These are phyloP conservation scores for Clamator glandarius DNA, from an alignment of 2,797 vertebrate species.

Conservation along the genomic window DNA sequence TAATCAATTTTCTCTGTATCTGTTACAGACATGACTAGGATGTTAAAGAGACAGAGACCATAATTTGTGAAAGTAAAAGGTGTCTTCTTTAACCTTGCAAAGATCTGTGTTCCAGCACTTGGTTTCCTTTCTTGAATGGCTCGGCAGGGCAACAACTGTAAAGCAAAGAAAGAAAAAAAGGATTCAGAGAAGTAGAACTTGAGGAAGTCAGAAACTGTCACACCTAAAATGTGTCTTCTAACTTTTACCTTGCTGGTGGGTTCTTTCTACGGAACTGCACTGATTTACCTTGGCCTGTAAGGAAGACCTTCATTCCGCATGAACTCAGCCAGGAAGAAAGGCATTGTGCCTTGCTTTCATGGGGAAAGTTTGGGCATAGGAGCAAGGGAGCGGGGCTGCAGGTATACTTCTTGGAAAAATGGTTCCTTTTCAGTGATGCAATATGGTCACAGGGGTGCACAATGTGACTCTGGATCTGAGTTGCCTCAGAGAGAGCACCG, in stretches of 20 bases:
- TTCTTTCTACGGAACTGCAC: background rate
- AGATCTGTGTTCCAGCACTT: background rate
- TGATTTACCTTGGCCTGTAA: background rate
- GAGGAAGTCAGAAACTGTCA: background rate
- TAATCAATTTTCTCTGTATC: constrained; percentile 74
- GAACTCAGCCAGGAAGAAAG: background rate
- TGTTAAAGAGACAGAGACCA: constrained; percentile 54
- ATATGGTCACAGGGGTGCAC: background rate
- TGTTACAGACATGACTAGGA: constrained; percentile 67
- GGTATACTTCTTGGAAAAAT: background rate
- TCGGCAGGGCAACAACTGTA: background rate
- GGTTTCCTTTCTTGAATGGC: background rate
- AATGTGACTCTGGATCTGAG: background rate
- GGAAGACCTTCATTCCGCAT: background rate
- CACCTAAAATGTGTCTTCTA: background rate
- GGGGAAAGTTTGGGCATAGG: background rate
- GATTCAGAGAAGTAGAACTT: background rate
- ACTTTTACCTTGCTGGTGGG: background rate
- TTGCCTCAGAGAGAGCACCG: background rate
- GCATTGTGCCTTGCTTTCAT: background rate
- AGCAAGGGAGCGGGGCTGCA: background rate
- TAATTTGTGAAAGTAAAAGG: constrained; percentile 61
- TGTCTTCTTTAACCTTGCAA: constrained; percentile 69
- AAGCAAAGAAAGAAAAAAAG: background rate
- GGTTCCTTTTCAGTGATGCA: background rate